phyloP scores from a whole-genome alignment of 2,797 vertebrate species.

The Pipistrellus kuhlii region DNA sequence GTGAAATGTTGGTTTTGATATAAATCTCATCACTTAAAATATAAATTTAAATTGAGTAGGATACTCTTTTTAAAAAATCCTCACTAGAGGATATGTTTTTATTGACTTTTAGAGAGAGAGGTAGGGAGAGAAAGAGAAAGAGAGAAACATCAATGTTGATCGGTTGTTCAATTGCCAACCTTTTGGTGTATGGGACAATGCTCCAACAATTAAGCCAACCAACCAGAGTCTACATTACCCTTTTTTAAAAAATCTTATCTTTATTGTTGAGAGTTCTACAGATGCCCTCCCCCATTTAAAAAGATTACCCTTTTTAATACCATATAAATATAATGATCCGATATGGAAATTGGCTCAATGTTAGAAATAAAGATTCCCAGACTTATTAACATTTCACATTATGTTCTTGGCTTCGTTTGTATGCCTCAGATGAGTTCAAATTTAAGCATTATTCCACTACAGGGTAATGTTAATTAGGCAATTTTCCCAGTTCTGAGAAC shows the following conservation, averaged over 20 bases:
- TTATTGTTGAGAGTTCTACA: no score
- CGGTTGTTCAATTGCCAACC: not conserved
- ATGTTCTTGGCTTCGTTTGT: slow-evolving; percentile 59
- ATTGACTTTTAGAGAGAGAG: not conserved
- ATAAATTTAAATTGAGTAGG: not conserved
- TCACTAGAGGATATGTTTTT: not conserved
- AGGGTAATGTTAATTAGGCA: slow-evolving; percentile 52
- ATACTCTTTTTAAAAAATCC: not conserved
- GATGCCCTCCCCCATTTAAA: not conserved
- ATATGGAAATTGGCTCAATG: slow-evolving; percentile 56
- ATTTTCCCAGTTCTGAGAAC: slow-evolving; percentile 56
- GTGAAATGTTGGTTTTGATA: slow-evolving; percentile 63
- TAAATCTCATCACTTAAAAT: slow-evolving; percentile 61
- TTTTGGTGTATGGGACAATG: not conserved
- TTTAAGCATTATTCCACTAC: slow-evolving; percentile 29
- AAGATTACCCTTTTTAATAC: slow-evolving; percentile 58
- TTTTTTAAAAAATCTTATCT: not conserved
- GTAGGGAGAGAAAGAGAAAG: not conserved
- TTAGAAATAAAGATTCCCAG: slow-evolving; percentile 65
- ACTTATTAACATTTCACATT: slow-evolving; percentile 66
- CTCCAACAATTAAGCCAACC: not conserved
- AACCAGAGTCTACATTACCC: not conserved
- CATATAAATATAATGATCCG: slow-evolving; percentile 56
- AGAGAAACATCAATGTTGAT: not conserved
- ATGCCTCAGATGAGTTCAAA: slow-evolving; percentile 68